These are phyloP conservation scores for Xiphophorus hellerii DNA, from an alignment of 2,113 vertebrate genomes.

Conservation along the genomic window DNA sequence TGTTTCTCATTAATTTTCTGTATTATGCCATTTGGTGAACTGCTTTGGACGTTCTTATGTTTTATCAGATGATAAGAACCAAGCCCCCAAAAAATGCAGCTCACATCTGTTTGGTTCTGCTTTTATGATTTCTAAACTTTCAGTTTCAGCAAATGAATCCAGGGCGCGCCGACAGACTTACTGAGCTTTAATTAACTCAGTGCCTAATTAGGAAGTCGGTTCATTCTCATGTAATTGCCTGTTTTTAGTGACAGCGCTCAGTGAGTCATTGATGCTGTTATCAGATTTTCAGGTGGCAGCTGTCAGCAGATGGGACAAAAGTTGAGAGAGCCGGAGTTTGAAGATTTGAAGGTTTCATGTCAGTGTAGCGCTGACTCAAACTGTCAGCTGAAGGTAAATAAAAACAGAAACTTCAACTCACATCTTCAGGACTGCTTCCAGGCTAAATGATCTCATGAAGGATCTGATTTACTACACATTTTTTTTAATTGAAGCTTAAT, in stretches of 20 bases:
- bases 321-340: background rate
- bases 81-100: background rate
- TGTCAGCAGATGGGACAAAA: background rate
- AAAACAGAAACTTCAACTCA: background rate
- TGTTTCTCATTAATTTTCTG: background rate
- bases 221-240: background rate
- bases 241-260: slow-evolving; percentile 21
- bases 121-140: background rate
- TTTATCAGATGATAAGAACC: background rate
- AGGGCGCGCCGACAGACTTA: background rate
- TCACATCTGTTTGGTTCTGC: background rate
- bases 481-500: background rate
- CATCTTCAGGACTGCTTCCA: background rate
- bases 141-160: background rate
- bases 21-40: background rate
- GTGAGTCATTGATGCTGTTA: background rate
- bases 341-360: background rate
- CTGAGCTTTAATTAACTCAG: slow-evolving; percentile 21
- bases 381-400: background rate
- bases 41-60: background rate
- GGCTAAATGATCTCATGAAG: background rate
- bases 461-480: background rate
- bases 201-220: slow-evolving; percentile 16
- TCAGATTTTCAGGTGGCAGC: slow-evolving; percentile 11
- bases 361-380: background rate